phyloP scores from a whole-genome alignment of 2,888 invertebrate species.

The Resseliella maxima region DNA sequence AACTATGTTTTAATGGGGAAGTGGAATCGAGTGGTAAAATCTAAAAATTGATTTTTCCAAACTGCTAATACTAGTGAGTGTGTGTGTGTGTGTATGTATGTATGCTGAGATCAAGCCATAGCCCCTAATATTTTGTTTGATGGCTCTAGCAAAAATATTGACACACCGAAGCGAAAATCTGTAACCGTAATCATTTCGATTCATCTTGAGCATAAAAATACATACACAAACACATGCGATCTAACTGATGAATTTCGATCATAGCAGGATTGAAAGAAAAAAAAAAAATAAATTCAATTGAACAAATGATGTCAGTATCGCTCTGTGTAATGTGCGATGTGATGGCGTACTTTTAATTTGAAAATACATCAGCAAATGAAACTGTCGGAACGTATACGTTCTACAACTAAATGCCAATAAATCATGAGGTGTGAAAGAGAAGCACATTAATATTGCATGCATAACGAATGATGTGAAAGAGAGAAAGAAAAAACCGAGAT shows the following conservation, averaged over 20 bases:
- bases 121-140: conserved; percentile 13
- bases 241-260: conserved; percentile 39
- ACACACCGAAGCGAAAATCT: conserved; percentile 52
- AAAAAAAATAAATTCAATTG: background rate
- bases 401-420: conserved; percentile 9
- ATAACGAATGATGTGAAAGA: background rate
- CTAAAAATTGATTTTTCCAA: conserved; percentile 8
- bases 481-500: background rate
- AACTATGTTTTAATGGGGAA: conserved; percentile 14
- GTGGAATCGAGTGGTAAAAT: background rate
- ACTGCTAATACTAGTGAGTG: background rate
- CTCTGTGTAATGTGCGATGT: conserved; percentile 31
- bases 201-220: conserved; percentile 37
- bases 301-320: conserved; percentile 42
- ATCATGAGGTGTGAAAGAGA: conserved; percentile 11
- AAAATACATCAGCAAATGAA: background rate
- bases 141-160: conserved; percentile 37
- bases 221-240: background rate
- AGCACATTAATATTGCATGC: too few species aligned
- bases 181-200: conserved; percentile 54
- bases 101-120: background rate
- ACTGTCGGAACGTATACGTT: conserved; percentile 21
- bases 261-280: background rate
- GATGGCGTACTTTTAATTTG: conserved; percentile 37
- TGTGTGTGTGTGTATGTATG: background rate